Percentiles rank a stretch among this genome's conserved stretches.
Evolutionary conservation across 2,888 invertebrate species (phyloP).

Genomic region (Leucophora obtusa): DNA sequence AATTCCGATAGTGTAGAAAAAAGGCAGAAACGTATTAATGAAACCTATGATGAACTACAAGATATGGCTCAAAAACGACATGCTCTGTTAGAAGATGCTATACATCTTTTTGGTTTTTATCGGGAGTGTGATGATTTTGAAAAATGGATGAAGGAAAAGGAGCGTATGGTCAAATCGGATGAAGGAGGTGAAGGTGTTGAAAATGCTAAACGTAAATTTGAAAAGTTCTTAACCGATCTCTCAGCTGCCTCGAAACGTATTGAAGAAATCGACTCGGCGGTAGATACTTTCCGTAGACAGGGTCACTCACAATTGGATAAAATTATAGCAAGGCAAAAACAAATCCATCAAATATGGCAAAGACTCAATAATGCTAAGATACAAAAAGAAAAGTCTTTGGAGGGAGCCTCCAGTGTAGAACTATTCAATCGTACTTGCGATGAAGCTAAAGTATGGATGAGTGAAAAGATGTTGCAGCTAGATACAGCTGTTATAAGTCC

Average conservation of each 20-base stretch:
- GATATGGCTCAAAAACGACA: slow-evolving; percentile 89
- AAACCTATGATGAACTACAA: slow-evolving; percentile 89
- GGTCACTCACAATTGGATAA: slow-evolving; percentile 93
- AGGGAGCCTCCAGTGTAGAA: slow-evolving; percentile 96
- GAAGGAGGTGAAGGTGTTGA: slow-evolving; percentile 92
- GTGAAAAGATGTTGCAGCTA: slow-evolving; percentile 94
- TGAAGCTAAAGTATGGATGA: slow-evolving; percentile 98
- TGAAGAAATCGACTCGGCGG: slow-evolving; percentile 92
- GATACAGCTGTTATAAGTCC: slow-evolving; percentile 88
- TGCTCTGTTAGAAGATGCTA: slow-evolving; percentile 93
- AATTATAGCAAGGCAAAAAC: slow-evolving; percentile 86
- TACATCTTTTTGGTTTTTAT: slow-evolving; percentile 94
- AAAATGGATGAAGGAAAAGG: slow-evolving; percentile 97
- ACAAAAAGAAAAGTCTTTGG: slow-evolving; percentile 93
- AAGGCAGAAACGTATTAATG: slow-evolving; percentile 88
- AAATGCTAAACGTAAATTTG: slow-evolving; percentile 95
- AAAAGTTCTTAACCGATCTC: slow-evolving; percentile 96
- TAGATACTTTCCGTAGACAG: slow-evolving; percentile 89
- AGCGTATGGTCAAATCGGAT: slow-evolving; percentile 90
- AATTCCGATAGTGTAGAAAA: slow-evolving; percentile 87
- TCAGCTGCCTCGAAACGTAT: slow-evolving; percentile 95
- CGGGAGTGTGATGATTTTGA: slow-evolving; percentile 98
- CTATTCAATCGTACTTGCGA: slow-evolving; percentile 97
- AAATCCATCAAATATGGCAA: slow-evolving; percentile 94
- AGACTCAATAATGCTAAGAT: slow-evolving; percentile 90